A percentile compares a stretch with the other conserved stretches of the same genome.
Evolutionary conservation across 1,140 invertebrate genomes (phyloP).

Genomic region (Caenorhabditis briggsae): DNA sequence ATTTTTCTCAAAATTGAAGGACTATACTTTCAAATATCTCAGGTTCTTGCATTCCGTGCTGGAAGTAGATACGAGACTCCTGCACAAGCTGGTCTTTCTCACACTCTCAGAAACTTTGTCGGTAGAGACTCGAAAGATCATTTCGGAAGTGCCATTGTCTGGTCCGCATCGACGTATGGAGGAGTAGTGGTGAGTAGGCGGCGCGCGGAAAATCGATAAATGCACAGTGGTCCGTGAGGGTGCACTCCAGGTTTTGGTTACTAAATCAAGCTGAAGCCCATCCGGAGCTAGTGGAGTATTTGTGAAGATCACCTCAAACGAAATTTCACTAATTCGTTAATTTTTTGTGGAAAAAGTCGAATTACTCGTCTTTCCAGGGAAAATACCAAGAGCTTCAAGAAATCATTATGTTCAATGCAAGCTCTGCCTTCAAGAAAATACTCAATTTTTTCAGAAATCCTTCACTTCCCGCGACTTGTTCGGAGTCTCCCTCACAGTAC

Average conservation of each 20-base stretch:
- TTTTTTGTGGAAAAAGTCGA: too few relatives aligned
- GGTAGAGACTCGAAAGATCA: constrained; percentile 74
- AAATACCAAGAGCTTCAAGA: too few relatives aligned
- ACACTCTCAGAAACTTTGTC: constrained; percentile 73
- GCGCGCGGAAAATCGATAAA: not conserved
- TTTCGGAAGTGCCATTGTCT: constrained; percentile 39
- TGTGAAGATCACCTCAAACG: too few relatives aligned
- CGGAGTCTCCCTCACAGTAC: constrained; percentile 59
- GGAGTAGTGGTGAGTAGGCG: constrained; percentile 37
- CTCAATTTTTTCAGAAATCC: constrained; percentile 60
- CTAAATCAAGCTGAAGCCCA: too few relatives aligned
- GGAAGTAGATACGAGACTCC: constrained; percentile 74
- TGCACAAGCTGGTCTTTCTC: constrained; percentile 72
- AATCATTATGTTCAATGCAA: too few relatives aligned
- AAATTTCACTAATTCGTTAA: too few relatives aligned
- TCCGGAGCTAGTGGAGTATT: too few relatives aligned
- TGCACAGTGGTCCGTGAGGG: not conserved
- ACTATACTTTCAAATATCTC: not conserved
- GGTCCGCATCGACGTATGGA: constrained; percentile 35
- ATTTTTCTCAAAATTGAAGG: not conserved
- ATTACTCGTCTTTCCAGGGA: too few relatives aligned
- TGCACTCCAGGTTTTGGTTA: too few relatives aligned
- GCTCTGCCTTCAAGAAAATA: too few relatives aligned
- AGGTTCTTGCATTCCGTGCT: constrained; percentile 75
- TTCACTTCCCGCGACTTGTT: constrained; percentile 61